Evolutionary conservation across 2,797 vertebrate genomes (phyloP).

Genomic region (Lepus oiostolus): DNA sequence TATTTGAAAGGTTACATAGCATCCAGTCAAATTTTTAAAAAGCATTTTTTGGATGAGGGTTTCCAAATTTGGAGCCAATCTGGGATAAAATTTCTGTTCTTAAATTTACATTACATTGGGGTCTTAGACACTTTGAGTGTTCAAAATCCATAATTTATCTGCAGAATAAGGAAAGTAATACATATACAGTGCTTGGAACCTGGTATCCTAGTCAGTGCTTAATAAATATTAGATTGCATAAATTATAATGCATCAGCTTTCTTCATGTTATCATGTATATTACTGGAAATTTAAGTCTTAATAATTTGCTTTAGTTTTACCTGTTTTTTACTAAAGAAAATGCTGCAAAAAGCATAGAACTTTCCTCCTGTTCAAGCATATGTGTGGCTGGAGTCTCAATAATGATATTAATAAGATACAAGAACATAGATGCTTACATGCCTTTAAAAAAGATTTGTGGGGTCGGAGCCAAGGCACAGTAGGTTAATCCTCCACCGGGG

Average conservation of each 20-base stretch:
- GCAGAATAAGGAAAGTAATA: not conserved
- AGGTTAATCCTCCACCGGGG: too few relatives aligned
- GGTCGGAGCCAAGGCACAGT: too few relatives aligned
- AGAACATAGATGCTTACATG: not conserved
- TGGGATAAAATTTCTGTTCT: not conserved
- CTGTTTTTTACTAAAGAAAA: conserved; percentile 33
- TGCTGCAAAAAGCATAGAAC: not conserved
- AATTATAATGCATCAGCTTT: not conserved
- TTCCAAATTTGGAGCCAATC: not conserved
- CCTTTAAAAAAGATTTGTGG: not conserved
- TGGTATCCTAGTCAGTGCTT: not conserved
- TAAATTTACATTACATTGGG: not conserved
- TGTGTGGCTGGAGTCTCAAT: not conserved
- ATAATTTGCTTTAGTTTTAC: not conserved
- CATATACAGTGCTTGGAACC: not conserved
- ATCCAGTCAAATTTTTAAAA: conserved; percentile 29
- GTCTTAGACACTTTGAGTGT: not conserved
- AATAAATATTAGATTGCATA: not conserved
- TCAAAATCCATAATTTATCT: not conserved
- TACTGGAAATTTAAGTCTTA: not conserved
- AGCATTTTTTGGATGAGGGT: not conserved
- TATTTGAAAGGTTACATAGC: not conserved
- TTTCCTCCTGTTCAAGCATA: not conserved
- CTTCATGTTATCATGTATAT: not conserved
- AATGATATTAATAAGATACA: not conserved